These are phyloP conservation scores for Bungarus multicinctus DNA, from an alignment of 2,113 vertebrate species.

Conservation along the genomic window DNA sequence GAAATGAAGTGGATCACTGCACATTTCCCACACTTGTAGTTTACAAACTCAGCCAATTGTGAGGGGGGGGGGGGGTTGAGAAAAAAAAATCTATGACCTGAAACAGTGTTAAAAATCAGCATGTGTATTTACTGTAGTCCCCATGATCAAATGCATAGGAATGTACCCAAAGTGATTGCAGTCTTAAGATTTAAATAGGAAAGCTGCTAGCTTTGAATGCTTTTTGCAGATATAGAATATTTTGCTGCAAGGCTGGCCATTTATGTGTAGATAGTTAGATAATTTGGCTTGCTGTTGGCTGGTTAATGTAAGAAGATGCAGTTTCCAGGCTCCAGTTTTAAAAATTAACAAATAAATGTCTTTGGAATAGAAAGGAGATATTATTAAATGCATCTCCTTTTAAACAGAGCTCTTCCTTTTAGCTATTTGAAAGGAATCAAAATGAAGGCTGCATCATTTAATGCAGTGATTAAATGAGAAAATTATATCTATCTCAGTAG, in stretches of 20 bases:
- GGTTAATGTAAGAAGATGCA: neutral
- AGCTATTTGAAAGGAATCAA: neutral
- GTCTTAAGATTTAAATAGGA: neutral
- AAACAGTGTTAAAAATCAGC: neutral
- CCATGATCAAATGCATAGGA: neutral
- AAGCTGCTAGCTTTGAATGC: neutral
- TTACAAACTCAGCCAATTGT: neutral
- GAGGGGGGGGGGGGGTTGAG: too few species aligned
- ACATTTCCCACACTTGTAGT: neutral
- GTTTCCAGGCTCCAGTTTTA: neutral
- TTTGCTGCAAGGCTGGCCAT: neutral
- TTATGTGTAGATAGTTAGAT: neutral
- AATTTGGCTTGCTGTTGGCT: neutral
- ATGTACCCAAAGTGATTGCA: neutral
- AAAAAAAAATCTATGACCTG: neutral
- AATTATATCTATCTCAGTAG: neutral
- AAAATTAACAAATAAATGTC: neutral
- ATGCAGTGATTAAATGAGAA: conserved; percentile 10
- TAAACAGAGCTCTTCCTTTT: neutral
- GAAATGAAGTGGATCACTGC: neutral
- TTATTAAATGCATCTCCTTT: neutral
- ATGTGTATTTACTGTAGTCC: neutral
- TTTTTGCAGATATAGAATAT: neutral
- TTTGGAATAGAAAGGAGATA: neutral
- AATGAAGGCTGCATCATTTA: neutral